Evolutionary conservation across 2,113 vertebrate species (phyloP).

Genomic region (Mobula birostris): DNA sequence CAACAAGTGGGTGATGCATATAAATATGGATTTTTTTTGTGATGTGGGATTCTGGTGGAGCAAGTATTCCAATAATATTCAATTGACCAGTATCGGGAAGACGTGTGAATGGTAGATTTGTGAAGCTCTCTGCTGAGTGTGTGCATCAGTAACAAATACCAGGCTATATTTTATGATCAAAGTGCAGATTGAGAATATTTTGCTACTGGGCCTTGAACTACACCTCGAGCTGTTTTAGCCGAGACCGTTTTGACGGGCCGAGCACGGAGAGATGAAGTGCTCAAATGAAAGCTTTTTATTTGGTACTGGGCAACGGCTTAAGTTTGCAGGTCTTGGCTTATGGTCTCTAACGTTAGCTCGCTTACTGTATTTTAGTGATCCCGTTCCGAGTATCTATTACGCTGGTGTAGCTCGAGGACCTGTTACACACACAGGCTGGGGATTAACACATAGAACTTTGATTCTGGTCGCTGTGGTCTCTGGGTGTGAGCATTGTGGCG

Average conservation of each 20-base stretch:
- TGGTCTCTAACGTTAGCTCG: neutral
- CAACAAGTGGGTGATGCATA: conserved; percentile 86
- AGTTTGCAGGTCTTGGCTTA: neutral
- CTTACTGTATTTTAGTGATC: no score
- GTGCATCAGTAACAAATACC: neutral
- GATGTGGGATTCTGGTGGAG: conserved; percentile 48
- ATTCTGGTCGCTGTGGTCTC: neutral
- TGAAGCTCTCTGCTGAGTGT: neutral
- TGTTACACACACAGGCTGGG: neutral
- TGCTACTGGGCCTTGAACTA: neutral
- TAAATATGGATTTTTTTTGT: neutral
- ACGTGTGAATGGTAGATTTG: neutral
- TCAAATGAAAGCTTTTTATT: neutral
- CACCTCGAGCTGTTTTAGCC: neutral
- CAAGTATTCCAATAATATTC: neutral
- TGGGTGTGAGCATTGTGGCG: neutral
- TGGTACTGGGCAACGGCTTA: neutral
- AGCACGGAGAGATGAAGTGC: no score
- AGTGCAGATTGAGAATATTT: neutral
- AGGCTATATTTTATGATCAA: neutral
- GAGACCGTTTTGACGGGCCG: neutral
- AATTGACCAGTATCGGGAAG: neutral
- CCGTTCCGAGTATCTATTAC: neutral
- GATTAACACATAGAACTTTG: neutral
- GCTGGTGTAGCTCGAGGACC: neutral